These are phyloP conservation scores for Drosophila guanche DNA, from an alignment of 1,140 invertebrate species.

Conservation along the genomic window DNA sequence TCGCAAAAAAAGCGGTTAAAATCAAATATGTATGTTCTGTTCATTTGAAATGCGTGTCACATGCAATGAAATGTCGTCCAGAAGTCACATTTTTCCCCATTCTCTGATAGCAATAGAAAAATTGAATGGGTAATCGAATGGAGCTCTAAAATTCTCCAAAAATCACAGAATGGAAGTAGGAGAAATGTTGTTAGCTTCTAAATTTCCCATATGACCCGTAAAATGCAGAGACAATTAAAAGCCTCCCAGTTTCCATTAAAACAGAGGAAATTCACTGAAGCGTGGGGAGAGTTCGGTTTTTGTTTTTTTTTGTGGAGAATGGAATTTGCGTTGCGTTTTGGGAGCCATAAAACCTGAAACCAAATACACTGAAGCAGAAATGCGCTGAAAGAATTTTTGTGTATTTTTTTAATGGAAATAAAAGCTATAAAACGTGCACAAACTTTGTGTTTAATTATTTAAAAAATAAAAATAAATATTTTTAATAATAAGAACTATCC, in stretches of 20 bases:
- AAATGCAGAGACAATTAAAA: slow-evolving; percentile 57
- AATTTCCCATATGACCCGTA: slow-evolving; percentile 70
- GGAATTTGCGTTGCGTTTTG: slow-evolving; percentile 21
- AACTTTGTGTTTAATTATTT: background rate
- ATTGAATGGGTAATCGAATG: slow-evolving; percentile 62
- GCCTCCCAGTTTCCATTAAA: slow-evolving; percentile 57
- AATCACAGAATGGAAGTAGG: slow-evolving; percentile 21
- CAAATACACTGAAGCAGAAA: slow-evolving; percentile 28
- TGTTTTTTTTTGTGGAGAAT: slow-evolving; percentile 7
- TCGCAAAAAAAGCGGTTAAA: slow-evolving; percentile 30
- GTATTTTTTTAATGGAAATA: too few relatives aligned
- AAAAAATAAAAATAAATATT: background rate
- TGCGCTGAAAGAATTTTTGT: too few relatives aligned
- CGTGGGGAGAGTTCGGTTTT: slow-evolving; percentile 24
- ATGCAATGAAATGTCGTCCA: slow-evolving; percentile 53
- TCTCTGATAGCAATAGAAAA: slow-evolving; percentile 41
- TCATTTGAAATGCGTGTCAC: slow-evolving; percentile 68
- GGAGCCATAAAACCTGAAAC: slow-evolving; percentile 3
- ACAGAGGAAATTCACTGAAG: slow-evolving; percentile 45
- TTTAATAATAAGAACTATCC: too few relatives aligned
- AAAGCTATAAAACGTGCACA: too few relatives aligned
- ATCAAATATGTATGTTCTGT: slow-evolving; percentile 33
- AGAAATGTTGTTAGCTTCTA: slow-evolving; percentile 38
- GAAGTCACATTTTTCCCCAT: slow-evolving; percentile 51
- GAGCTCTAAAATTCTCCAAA: slow-evolving; percentile 22